phyloP scores from a whole-genome alignment of 2,797 vertebrate genomes.

The Pampus argenteus region DNA sequence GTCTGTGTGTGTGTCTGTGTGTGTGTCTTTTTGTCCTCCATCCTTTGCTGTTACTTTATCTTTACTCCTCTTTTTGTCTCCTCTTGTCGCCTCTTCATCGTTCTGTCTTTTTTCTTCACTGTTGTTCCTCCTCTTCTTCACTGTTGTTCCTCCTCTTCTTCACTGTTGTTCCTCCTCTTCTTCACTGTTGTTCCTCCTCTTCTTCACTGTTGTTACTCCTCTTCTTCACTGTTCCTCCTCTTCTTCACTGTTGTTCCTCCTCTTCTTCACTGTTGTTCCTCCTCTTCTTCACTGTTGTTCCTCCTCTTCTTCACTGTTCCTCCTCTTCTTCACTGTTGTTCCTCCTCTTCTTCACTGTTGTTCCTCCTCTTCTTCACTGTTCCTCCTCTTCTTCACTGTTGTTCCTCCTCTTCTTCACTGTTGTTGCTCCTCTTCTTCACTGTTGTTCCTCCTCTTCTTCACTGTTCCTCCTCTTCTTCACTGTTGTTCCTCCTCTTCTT shows the following conservation, averaged over 20 bases:
- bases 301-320: conserved; percentile 6
- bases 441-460: background rate
- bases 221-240: background rate
- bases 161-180: too few species aligned
- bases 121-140: background rate
- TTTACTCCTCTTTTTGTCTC: conserved; percentile 20
- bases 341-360: background rate
- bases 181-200: too few species aligned
- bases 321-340: background rate
- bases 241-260: background rate
- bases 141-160: background rate
- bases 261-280: background rate
- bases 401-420: too few species aligned
- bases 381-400: too few species aligned
- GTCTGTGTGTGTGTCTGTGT: conserved; percentile 34
- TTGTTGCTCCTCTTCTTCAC: background rate
- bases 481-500: background rate
- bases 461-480: too few species aligned
- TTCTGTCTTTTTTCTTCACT: background rate
- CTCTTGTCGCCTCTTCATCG: conserved; percentile 5
- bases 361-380: background rate
- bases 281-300: background rate
- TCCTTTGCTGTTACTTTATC: conserved; percentile 45
- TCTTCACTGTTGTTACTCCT: background rate
- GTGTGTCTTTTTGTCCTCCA: conserved; percentile 42